Evolutionary conservation across 1,140 invertebrate species (phyloP).

Genomic region (Scaptodrosophila lebanonensis): DNA sequence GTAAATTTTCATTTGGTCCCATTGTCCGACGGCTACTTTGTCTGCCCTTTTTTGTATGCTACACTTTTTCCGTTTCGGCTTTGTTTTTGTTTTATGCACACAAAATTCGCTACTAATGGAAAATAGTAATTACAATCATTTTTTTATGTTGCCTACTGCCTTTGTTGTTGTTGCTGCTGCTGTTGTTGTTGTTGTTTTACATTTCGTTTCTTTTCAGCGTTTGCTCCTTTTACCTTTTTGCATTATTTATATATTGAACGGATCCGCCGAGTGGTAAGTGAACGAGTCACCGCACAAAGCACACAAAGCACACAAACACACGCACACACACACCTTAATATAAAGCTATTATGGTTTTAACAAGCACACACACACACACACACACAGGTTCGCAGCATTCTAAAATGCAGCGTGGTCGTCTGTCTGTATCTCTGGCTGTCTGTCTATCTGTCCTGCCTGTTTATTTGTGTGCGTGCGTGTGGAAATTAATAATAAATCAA

Average conservation of each 20-base stretch:
- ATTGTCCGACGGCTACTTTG: too few relatives aligned
- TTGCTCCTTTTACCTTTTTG: constrained; percentile 22
- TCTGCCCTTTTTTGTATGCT: constrained; percentile 29
- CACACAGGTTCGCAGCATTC: constrained; percentile 1
- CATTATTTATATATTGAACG: constrained; percentile 45
- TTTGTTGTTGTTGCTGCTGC: constrained; percentile 3
- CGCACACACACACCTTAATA: constrained; percentile 34
- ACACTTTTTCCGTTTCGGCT: constrained; percentile 23
- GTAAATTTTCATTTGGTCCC: too few relatives aligned
- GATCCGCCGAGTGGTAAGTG: constrained; percentile 11
- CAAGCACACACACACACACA: neutral
- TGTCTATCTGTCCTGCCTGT: neutral
- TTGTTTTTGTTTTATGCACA: constrained; percentile 18
- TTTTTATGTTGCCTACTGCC: constrained; percentile 11
- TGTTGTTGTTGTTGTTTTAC: constrained; percentile 1
- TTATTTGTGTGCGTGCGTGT: constrained; percentile 30
- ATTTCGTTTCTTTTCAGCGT: neutral
- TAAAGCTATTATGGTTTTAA: constrained; percentile 38
- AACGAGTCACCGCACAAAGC: neutral
- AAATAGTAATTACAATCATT: constrained; percentile 73
- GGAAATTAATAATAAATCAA: constrained; percentile 73
- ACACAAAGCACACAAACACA: neutral
- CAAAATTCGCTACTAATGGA: constrained; percentile 60
- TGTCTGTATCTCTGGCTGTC: neutral
- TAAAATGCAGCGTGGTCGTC: neutral